Base-by-base conservation (phyloP, 2,113 vertebrate genomes). In the Pungitius pungitius region DNA sequence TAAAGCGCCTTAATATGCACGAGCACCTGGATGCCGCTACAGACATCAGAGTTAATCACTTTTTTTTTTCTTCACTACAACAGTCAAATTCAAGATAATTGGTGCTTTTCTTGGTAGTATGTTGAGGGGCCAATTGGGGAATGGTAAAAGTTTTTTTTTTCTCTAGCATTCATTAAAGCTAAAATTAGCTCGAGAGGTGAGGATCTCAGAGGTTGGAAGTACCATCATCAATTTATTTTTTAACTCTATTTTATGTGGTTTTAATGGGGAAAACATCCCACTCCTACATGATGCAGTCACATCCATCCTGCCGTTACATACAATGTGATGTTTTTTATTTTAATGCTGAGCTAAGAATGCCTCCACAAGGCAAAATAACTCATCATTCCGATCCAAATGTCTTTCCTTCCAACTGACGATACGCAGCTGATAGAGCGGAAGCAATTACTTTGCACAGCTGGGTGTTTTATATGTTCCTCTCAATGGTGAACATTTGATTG, bases 361-460 rank as follows among this genome's bases (percentile, higher is more conserved):
- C 59, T 69, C 58, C 13, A 42, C 1, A 18, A 7, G 30, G 49
- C 45, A 62, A 75, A 80, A 80, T 24, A 83, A 72, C 56, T 69
- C 66, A 61, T 67, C 33, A 40, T 42, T 47, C 47, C 59, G 35
- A 80, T 82, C 51, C 33, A 58, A 73, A 84, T 39, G 61, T 56
- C 49, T 75, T 80, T 65, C 40, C 67, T 69, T 85, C 81, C 49
- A 73, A 56, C 72, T 85, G 75, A 82, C 77, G 73, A 72, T 37
- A 78, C 63, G 51, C 55, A 35, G 75, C 76, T 87, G 87, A 89
- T 90, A 82, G 83, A 90, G 83, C 63, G 81, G 49, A 85, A 81
- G 82, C 80, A 91, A 90, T 93, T 90, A 86, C 86, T 87, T 83
- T 85, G 69, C 92, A 83, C 91, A 92, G 89, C 87, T 90, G 85